A percentile compares a stretch with the other conserved stretches of the same genome.
These are phyloP conservation scores for Sebastes vulpes DNA, from an alignment of 2,797 vertebrate species.

Conservation along the genomic window DNA sequence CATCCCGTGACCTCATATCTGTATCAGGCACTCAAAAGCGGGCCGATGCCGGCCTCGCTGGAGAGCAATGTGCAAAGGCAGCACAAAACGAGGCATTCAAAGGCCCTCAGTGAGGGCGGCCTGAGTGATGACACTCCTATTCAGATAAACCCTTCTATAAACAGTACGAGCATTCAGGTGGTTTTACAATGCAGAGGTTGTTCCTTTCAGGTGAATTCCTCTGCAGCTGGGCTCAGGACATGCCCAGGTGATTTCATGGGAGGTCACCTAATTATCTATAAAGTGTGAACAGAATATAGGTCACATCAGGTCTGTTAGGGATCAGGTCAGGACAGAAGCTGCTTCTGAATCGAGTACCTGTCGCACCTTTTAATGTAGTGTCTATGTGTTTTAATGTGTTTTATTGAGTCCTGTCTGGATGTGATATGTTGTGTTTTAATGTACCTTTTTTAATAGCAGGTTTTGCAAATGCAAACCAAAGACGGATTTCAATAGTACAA, in stretches of 20 bases:
- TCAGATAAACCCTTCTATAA: constrained; percentile 26
- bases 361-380: too few species aligned
- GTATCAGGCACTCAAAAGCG: constrained; percentile 51
- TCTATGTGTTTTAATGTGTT: too few species aligned
- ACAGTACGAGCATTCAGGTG: constrained; percentile 46
- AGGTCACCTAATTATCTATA: background rate
- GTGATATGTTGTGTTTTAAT: too few species aligned
- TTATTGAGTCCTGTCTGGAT: too few species aligned
- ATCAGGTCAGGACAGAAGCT: background rate
- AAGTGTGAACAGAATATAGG: background rate
- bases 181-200: background rate
- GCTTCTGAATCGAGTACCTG: background rate
- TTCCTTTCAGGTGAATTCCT: constrained; percentile 3
- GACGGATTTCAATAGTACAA: too few species aligned
- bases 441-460: too few species aligned
- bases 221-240: background rate
- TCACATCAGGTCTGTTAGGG: background rate
- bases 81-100: constrained; percentile 61
- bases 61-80: constrained; percentile 51
- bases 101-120: constrained; percentile 45
- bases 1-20: constrained; percentile 75
- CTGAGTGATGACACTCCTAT: constrained; percentile 43
- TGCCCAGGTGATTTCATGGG: background rate
- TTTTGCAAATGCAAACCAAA: too few species aligned
- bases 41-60: constrained; percentile 4